A percentile compares a stretch with the other conserved stretches of the same genome.
Conservation (phyloP, 1,140 invertebrate genomes). For the Drosophila mojavensis region DNA sequence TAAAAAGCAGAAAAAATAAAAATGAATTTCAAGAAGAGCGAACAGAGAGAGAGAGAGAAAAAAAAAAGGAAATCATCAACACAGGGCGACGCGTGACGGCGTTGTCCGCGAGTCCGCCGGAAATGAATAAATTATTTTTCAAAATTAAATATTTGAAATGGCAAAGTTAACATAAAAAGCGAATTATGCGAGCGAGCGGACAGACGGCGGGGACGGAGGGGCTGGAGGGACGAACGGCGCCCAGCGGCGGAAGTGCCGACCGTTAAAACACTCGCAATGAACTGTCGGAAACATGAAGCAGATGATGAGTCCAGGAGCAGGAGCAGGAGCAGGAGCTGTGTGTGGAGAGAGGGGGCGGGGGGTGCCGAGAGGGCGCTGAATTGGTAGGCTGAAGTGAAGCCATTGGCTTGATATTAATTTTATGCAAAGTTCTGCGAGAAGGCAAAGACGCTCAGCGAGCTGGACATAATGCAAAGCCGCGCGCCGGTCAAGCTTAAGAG, state of each 20-base stretch:
- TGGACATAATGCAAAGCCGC: slow-evolving; percentile 53
- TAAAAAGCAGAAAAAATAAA: slow-evolving; percentile 12
- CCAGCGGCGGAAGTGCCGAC: slow-evolving; percentile 66
- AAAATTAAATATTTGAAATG: slow-evolving; percentile 81
- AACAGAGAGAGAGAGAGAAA: slow-evolving; percentile 3
- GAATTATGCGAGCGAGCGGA: slow-evolving; percentile 66
- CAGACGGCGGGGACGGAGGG: slow-evolving; percentile 8
- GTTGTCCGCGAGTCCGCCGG: slow-evolving; percentile 44
- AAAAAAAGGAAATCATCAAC: slow-evolving; percentile 46
- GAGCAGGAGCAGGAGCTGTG: not conserved
- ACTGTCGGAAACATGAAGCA: slow-evolving; percentile 63
- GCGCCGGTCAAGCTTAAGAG: slow-evolving; percentile 27
- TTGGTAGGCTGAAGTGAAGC: not conserved
- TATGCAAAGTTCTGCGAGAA: slow-evolving; percentile 66
- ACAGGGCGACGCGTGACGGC: slow-evolving; percentile 28
- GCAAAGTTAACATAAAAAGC: slow-evolving; percentile 75
- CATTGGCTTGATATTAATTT: slow-evolving; percentile 71
- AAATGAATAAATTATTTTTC: slow-evolving; percentile 81
- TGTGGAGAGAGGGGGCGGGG: too few species aligned
- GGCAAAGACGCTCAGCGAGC: slow-evolving; percentile 47
- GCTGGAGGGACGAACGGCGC: slow-evolving; percentile 12
- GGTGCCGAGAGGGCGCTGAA: too few species aligned
- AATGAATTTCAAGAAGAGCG: slow-evolving; percentile 26
- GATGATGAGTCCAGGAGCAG: slow-evolving; percentile 7
- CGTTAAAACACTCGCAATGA: slow-evolving; percentile 80